Evolutionary conservation across 1,140 invertebrate species (phyloP), one percentile per base, ranked within the genome.

Genomic region (Ridgeia piscesae): DNA sequence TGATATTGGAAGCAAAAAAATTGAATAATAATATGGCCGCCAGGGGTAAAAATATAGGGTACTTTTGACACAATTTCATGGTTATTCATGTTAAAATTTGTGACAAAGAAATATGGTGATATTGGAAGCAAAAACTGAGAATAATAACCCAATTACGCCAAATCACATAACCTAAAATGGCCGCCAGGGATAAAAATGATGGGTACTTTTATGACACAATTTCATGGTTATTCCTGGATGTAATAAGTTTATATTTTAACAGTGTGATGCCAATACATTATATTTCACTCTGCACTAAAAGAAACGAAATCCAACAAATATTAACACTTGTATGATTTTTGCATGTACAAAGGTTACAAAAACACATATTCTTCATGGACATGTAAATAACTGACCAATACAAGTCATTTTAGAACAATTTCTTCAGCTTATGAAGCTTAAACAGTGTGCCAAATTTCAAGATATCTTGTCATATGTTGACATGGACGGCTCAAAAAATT

Each of bases 371-470:
- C 42, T 4, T 42, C 42, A 42, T 42, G 42, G 42, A 42, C 42
- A 42, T 42, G 11, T 42, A 42, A 42, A 42, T 42, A 11, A 42
- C 42, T 42, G 42, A 42, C 4, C 42, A 42, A 42, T 42, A 42
- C 11, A 42, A 42, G 11, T 89, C 34, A 89, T 33, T 89, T 33
- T 89, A 89, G 88, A 6, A 6, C 17, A 89, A 34, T 8, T 89
- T n/a, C n/a, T 89, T 89, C 88, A 33, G 4, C 34, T 33, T 89
- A 34, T 34, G 17, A 6, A 33, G 34, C n/a, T 93, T 96, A 97
- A 42, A 42, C 42, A 91, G 21, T 35, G 92, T 17, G 93, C n/a
- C 33, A 88, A 31, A 91, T 34, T 89, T 42, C 88, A 35, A 94
- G 91, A 34, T 95, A 50, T 48, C 42, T n/a, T 88, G 35, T 91